Base-by-base conservation (phyloP, 2,113 vertebrate genomes). In the Prochilodus magdalenae region DNA sequence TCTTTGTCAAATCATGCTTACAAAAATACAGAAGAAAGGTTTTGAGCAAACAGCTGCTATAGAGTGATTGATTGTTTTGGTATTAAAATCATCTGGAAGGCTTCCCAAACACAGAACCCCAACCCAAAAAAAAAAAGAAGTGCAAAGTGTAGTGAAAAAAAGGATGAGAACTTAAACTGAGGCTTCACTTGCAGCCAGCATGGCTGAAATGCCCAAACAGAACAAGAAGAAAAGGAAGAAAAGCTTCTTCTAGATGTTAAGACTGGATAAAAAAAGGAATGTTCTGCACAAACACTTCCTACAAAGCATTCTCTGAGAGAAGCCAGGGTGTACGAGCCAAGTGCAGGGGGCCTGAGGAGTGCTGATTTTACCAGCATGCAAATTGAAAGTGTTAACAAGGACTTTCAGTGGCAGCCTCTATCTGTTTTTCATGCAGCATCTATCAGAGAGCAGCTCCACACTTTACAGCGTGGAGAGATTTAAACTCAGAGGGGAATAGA, bases 321-420 rank as follows among this genome's bases (percentile, higher is more conserved):
- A 60, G 75, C 59, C 59, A 86, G 60, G 74, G 77, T 83, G 87
- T 86, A 85, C 75, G 62, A 87, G 86, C 60, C 30, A 86, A 85
- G 74, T 70, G 77, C 80, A 62, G 24, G 63, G 36, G 80, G 62
- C 73, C 70, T 29, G 36, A 53, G 44, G 75, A 66, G 47, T 73
- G 72, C 74, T 4, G 69, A 82, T 85, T 60, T 87, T 73, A 84
- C 85, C 83, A 83, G 81, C 74, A 40, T 86, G 83, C 87, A 91
- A 90, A 92, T 84, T 81, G 86, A 82, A 90, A 49, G 71, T 86
- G 89, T 92, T 90, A 90, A 92, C 90, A 90, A 87, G 86, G 70
- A 85, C 60, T 80, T 90, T 86, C 36, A 71, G 66, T 74, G 60
- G 78, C 72, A 13, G 55, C 85, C 84, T 40, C 63, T 71, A 70